Conservation (phyloP, 2,888 invertebrate genomes). For the Anthophora plumipes region DNA sequence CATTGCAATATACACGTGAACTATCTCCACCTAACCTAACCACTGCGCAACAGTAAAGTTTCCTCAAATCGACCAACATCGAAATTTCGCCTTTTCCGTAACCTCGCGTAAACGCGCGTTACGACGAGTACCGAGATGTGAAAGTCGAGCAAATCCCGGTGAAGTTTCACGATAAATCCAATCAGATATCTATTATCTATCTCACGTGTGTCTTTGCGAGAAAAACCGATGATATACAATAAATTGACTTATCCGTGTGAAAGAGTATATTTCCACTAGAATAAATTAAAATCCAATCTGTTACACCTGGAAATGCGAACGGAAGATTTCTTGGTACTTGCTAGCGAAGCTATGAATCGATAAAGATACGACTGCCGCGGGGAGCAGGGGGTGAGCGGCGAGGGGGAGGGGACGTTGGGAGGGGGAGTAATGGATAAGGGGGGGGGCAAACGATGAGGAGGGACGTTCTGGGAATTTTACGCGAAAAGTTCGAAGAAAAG, state of each 20-base stretch:
- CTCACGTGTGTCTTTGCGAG: neutral
- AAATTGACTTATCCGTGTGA: constrained; percentile 6
- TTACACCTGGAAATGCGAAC: neutral
- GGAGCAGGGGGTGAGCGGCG: neutral
- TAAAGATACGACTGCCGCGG: constrained; percentile 1
- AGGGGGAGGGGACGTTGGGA: neutral
- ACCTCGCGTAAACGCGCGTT: neutral
- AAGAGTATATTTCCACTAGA: constrained; percentile 7
- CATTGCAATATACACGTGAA: neutral
- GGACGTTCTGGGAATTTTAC: constrained; percentile 5
- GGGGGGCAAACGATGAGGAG: neutral
- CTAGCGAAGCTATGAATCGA: constrained; percentile 15
- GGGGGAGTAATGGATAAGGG: neutral
- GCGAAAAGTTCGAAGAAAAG: constrained; percentile 20
- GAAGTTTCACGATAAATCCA: constrained; percentile 9
- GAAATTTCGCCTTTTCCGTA: no score
- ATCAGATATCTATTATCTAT: constrained; percentile 12
- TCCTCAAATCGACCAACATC: no score
- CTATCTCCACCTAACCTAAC: neutral
- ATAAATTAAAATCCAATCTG: neutral
- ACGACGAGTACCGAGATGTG: neutral
- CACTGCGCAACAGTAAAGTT: no score
- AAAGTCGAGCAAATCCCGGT: neutral
- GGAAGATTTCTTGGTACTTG: constrained; percentile 7
- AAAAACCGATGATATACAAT: neutral